phyloP scores from a whole-genome alignment of 2,797 vertebrate species.

The Crenichthys baileyi region DNA sequence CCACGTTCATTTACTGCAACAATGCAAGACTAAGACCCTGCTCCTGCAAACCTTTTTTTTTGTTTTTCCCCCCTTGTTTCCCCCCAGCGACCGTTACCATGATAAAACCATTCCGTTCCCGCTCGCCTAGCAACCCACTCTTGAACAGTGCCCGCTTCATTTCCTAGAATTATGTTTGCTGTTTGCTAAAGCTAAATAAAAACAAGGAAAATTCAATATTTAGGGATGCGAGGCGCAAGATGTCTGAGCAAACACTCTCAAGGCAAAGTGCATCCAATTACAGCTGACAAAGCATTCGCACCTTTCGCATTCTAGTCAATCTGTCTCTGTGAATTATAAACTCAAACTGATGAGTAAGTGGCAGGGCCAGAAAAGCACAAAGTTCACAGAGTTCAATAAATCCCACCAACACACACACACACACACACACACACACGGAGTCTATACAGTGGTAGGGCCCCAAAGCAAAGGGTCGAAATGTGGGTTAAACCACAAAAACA shows the following conservation, averaged over 20 bases:
- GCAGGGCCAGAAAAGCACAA: constrained; percentile 33
- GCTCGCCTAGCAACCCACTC: constrained; percentile 77
- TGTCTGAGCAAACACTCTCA: constrained; percentile 38
- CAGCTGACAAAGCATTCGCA: not conserved
- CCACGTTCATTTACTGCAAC: constrained; percentile 27
- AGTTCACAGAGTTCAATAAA: constrained; percentile 48
- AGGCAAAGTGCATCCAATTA: constrained; percentile 2
- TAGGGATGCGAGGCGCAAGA: constrained; percentile 52
- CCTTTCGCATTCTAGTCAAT: not conserved
- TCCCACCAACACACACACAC: constrained; percentile 1
- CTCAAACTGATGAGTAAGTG: constrained; percentile 16
- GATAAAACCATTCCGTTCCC: constrained; percentile 77
- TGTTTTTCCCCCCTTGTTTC: constrained; percentile 36
- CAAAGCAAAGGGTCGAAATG: constrained; percentile 59
- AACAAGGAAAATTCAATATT: constrained; percentile 75
- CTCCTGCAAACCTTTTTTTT: constrained; percentile 18
- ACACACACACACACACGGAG: not conserved
- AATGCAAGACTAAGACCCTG: constrained; percentile 12
- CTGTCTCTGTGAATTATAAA: constrained; percentile 40
- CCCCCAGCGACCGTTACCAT: constrained; percentile 71
- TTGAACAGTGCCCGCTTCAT: constrained; percentile 29
- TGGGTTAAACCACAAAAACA: constrained; percentile 64
- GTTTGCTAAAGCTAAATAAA: constrained; percentile 39
- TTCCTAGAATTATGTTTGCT: constrained; percentile 45
- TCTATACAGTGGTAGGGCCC: constrained; percentile 32